Conservation (phyloP, 2,113 vertebrate species). For the Muntiacus reevesi region DNA sequence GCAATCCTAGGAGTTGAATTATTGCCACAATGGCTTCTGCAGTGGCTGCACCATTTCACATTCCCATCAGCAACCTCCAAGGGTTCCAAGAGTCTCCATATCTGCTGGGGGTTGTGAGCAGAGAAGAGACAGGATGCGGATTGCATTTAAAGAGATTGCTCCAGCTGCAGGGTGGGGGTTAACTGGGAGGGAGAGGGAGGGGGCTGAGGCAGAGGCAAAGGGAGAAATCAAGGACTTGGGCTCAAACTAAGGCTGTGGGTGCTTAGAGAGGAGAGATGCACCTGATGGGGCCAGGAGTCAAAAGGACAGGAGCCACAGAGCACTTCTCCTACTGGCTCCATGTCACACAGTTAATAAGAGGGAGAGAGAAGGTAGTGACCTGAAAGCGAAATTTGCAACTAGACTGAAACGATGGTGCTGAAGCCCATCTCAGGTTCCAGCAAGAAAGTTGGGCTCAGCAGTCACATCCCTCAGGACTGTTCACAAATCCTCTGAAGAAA, state of each 20-base stretch:
- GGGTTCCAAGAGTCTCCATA: neutral
- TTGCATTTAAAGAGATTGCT: neutral
- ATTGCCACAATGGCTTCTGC: neutral
- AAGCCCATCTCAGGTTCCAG: neutral
- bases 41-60: rapidly evolving
- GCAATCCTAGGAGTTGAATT: neutral
- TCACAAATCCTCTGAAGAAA: neutral
- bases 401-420: neutral
- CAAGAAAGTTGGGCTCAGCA: rapidly evolving
- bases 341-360: neutral
- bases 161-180: neutral
- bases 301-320: neutral
- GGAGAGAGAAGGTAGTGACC: neutral
- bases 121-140: neutral
- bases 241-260: neutral
- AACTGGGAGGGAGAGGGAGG: neutral
- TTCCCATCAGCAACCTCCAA: neutral
- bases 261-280: neutral
- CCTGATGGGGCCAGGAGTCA: rapidly evolving
- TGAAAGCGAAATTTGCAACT: neutral
- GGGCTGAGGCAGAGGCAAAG: neutral
- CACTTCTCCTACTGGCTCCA: neutral
- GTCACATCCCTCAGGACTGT: neutral
- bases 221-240: neutral
- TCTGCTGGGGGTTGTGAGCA: neutral